Base-by-base conservation (phyloP, 1,140 invertebrate genomes). In the Pantala flavescens region DNA sequence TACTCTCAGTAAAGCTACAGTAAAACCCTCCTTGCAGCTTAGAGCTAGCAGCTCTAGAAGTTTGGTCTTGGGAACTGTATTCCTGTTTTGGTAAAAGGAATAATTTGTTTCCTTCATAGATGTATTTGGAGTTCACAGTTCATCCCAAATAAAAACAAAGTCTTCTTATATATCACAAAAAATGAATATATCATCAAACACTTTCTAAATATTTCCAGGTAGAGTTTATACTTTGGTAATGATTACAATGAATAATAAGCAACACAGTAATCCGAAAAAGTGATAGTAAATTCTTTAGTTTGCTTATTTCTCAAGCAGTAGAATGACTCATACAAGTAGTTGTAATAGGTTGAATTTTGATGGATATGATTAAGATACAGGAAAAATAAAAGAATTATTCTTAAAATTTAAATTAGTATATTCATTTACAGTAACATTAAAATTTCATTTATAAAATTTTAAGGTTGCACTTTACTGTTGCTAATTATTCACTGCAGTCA, bases 1-100 rank as follows among this genome's bases (percentile, higher is more conserved):
- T 63, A 63, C 49, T 63, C n/a, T 63, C n/a, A 63, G 14, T 63
- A 63, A 63, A 63, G 49, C 49, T 63, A 63, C 49, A 21, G 49
- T 63, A 63, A 7, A 63, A 63, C 49, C 49, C 49, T 63, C 49
- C 49, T 63, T 63, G 49, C 49, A 63, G 49, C 49, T 63, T 12
- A 63, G 49, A 19, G 49, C 49, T 63, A 12, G n/a, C 49, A 63
- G 14, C 49, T 63, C 14, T 63, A 63, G 49, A 63, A 63, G n/a
- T 63, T 63, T 63, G 49, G 49, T 63, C 49, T 19, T 63, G 49
- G 49, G 49, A 63, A 7, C 49, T 63, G 49, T 63, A 63, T 21
- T 63, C 12, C 14, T 21, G n/a, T 63, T 63, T 21, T 63, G 49
- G 49, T 63, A 63, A 63, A 63, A 63, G 49, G 49, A 63, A 63